Conservation (phyloP, 2,888 invertebrate species). For the Fragum whitleyi region DNA sequence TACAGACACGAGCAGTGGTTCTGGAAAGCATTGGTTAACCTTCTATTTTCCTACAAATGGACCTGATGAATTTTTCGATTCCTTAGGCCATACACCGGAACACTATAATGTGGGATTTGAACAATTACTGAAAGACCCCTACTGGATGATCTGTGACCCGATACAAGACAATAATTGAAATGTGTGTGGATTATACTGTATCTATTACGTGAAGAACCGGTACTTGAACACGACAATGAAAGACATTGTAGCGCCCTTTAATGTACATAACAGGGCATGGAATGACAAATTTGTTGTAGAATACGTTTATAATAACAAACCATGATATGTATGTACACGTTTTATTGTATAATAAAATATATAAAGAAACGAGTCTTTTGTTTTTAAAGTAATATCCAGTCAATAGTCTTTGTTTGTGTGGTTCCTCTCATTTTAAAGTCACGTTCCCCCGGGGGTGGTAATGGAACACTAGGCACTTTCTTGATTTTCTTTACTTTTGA, state of each 20-base stretch:
- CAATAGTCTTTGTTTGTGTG: not conserved
- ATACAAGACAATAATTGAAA: conserved; percentile 23
- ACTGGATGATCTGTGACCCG: conserved; percentile 19
- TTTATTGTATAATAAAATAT: conserved; percentile 2
- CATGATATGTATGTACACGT: not conserved
- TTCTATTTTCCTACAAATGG: conserved; percentile 31
- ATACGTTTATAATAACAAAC: conserved; percentile 26
- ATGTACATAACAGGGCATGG: conserved; percentile 1
- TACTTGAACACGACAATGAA: not conserved
- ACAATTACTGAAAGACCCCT: conserved; percentile 2
- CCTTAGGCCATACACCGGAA: conserved; percentile 26
- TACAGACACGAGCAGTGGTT: conserved; percentile 6
- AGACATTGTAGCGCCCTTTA: conserved; percentile 19
- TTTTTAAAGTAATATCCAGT: conserved; percentile 31
- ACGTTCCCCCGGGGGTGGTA: conserved; percentile 29
- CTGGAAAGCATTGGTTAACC: conserved; percentile 34
- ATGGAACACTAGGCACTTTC: not conserved
- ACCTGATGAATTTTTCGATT: conserved; percentile 54
- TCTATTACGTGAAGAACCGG: conserved; percentile 21
- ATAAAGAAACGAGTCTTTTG: not conserved
- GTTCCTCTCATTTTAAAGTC: conserved; percentile 13
- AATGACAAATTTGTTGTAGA: conserved; percentile 15
- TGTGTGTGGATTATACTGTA: conserved; percentile 29
- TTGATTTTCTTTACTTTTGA: not conserved
- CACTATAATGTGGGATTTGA: conserved; percentile 16